Conservation (phyloP, 37 sponge, comb jelly and placozoan species). For the Oscarella lobularis region DNA sequence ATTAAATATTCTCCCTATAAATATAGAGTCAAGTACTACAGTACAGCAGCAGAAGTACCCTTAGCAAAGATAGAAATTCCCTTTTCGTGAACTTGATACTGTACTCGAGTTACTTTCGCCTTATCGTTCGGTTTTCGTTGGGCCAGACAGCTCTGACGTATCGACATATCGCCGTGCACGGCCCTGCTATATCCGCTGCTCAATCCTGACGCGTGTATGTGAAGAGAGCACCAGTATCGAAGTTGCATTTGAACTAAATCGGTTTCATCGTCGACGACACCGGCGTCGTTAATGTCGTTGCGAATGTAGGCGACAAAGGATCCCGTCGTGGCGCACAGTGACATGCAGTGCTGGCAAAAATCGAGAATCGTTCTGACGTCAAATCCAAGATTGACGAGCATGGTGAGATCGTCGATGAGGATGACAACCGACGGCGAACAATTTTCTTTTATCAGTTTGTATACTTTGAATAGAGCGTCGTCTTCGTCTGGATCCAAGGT, state of each 20-base stretch:
- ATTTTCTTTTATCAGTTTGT: background rate
- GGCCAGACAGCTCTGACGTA: background rate
- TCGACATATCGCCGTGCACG: background rate
- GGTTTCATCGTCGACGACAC: background rate
- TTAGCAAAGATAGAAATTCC: background rate
- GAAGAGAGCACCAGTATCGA: background rate
- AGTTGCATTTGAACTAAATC: background rate
- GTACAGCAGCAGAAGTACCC: background rate
- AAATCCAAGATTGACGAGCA: background rate
- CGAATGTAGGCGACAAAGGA: background rate
- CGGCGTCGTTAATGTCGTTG: background rate
- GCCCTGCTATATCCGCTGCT: background rate
- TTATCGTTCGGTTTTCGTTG: background rate
- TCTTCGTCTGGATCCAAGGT: too few relatives aligned
- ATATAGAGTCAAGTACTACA: background rate
- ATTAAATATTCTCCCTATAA: background rate
- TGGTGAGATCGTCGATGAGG: background rate
- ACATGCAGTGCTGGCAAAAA: background rate
- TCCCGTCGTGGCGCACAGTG: background rate
- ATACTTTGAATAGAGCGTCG: background rate
- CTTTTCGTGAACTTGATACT: background rate
- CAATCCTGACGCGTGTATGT: background rate
- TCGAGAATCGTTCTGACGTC: background rate
- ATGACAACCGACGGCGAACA: background rate
- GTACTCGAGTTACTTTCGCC: background rate